These are phyloP conservation scores for Trematomus loennbergii DNA, from an alignment of 2,113 vertebrate genomes.

Conservation along the genomic window DNA sequence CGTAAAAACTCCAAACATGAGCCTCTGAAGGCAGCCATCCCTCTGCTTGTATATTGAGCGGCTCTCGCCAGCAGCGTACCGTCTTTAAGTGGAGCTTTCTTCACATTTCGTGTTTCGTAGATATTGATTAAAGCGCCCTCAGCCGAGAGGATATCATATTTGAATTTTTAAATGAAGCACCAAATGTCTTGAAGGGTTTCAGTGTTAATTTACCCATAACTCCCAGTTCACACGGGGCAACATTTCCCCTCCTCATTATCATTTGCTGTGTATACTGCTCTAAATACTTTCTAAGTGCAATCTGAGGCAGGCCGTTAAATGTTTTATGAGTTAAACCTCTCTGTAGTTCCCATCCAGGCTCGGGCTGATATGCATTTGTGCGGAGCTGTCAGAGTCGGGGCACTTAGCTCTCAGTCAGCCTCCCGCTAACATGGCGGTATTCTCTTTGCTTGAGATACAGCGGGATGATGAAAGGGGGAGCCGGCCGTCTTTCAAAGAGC, in stretches of 20 bases:
- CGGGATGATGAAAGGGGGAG: constrained; percentile 64
- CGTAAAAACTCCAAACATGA: constrained; percentile 75
- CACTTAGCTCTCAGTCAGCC: constrained; percentile 70
- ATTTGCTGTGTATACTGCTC: constrained; percentile 27
- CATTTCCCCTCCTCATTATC: constrained; percentile 57
- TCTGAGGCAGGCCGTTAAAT: constrained; percentile 66
- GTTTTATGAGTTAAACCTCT: constrained; percentile 75
- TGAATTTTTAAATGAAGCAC: constrained; percentile 25
- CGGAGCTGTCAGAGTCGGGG: constrained; percentile 69
- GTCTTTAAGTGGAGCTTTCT: not conserved
- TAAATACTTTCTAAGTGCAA: constrained; percentile 69
- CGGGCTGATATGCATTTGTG: constrained; percentile 71
- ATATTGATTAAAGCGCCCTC: constrained; percentile 35
- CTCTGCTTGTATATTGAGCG: constrained; percentile 41
- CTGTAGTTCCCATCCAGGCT: constrained; percentile 63
- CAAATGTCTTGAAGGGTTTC: constrained; percentile 46
- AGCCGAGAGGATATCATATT: constrained; percentile 8
- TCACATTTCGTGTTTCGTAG: constrained; percentile 17
- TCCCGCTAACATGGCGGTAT: constrained; percentile 60
- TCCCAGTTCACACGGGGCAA: constrained; percentile 35
- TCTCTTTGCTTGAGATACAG: constrained; percentile 55
- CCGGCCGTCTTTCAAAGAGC: constrained; percentile 63
- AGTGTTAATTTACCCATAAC: constrained; percentile 35
- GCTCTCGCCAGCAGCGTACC: constrained; percentile 12
- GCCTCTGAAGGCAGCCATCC: constrained; percentile 54